Base-by-base conservation (phyloP, 1,140 invertebrate genomes). In the Drosophila arizonae region DNA sequence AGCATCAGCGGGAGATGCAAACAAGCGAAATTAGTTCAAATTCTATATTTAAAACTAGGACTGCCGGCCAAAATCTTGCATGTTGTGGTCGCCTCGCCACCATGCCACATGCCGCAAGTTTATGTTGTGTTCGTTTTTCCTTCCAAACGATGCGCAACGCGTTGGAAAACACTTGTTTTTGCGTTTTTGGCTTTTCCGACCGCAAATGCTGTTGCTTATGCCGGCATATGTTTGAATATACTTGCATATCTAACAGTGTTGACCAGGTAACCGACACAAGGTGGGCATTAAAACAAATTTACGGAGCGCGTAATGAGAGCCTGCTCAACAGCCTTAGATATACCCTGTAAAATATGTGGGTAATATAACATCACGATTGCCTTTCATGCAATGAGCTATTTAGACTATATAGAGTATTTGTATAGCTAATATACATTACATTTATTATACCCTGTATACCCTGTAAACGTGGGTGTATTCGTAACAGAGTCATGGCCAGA, bases 31-130 rank as follows among this genome's bases (percentile, higher is more conserved):
- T 88, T 88, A 89, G 84, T 88, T 88, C 84, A 88, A 75, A 88
- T 88, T 80, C 84, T 88, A 88, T 70, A 88, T 80, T 88, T 88
- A 88, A 88, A 88, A 88, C 70, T 88, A 88, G 84, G 77, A 88
- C 84, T 88, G 80, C 71, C 84, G 80, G 85, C 84, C 84, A 71
- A 88, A 88, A 84, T 87, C 84, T 77, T 79, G 82, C 76, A 64
- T 73, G 60, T 51, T 33, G 73, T 58, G 8, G 57, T 51, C 45
- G 17, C 50, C 3, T 24, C 4, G 10, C 41, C 28, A 11, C 15
- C 17, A 10, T 45, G 52, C 24, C 21, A 21, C 21, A 28, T n/a
- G 45, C 45, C 56, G 45, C 66, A 58, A 46, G 60, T 79, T 79
- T 77, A 11, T 9, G 33, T 33, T 9, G 6, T 9, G 6, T 17